Conservation (phyloP, 53 echinoderm and acorn worm species). For the Holothuria scabra region DNA sequence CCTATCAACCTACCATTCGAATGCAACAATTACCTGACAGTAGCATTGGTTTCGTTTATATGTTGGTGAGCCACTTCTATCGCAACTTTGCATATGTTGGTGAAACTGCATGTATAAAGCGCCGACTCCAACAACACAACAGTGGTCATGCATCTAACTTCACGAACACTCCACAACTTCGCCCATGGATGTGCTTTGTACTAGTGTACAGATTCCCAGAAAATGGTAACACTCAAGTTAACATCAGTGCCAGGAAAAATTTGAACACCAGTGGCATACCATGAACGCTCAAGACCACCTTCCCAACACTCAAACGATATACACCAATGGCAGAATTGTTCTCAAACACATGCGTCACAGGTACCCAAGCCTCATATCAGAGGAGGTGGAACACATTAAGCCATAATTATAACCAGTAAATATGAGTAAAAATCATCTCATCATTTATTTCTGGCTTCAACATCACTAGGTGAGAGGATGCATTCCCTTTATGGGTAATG, state of each 20-base stretch:
- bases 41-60: too few relatives aligned
- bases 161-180: constrained; percentile 58
- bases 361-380: constrained; percentile 49
- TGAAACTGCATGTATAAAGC: too few relatives aligned
- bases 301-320: too few relatives aligned
- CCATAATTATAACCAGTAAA: not conserved
- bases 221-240: constrained; percentile 40
- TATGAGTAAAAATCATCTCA: not conserved
- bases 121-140: constrained; percentile 12
- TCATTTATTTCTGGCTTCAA: too few relatives aligned
- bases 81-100: too few relatives aligned
- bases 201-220: constrained; percentile 55
- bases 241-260: constrained; percentile 52
- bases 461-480: too few relatives aligned
- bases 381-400: constrained; percentile 48
- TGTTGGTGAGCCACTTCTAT: too few relatives aligned
- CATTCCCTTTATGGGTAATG: too few relatives aligned
- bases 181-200: constrained; percentile 56
- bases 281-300: constrained; percentile 43
- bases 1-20: too few relatives aligned
- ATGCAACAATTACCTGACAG: too few relatives aligned
- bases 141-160: constrained; percentile 57
- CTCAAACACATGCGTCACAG: constrained; percentile 49
- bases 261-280: constrained; percentile 55
- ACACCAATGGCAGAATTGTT: too few relatives aligned